Percentiles rank a stretch among this genome's conserved stretches.
These are phyloP conservation scores for Drosophila chauvacae DNA, from an alignment of 1,140 invertebrate species.

Conservation along the genomic window DNA sequence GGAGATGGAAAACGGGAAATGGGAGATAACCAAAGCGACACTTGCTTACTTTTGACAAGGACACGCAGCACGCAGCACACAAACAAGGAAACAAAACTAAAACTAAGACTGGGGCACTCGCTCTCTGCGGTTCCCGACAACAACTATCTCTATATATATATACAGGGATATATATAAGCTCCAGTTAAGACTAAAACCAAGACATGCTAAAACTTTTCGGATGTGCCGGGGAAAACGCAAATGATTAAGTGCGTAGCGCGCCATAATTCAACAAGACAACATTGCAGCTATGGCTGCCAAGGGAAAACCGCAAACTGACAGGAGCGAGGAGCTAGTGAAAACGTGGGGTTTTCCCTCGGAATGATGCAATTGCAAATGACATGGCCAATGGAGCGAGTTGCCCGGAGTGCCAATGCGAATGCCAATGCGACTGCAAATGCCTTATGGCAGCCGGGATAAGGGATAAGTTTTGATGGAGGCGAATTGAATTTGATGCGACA, in stretches of 20 bases:
- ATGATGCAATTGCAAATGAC: conserved; percentile 61
- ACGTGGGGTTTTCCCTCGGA: neutral
- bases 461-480: conserved; percentile 51
- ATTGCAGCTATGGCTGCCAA: conserved; percentile 38
- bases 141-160: conserved; percentile 1
- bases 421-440: conserved; percentile 42
- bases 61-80: conserved; percentile 47
- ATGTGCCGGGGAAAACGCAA: conserved; percentile 75
- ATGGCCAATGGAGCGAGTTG: conserved; percentile 58
- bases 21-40: conserved; percentile 62
- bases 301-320: conserved; percentile 28
- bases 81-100: conserved; percentile 28
- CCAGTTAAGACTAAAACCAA: conserved; percentile 36
- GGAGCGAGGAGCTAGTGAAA: conserved; percentile 5
- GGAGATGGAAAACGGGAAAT: conserved; percentile 7
- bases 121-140: conserved; percentile 52
- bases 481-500: conserved; percentile 57
- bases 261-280: conserved; percentile 78
- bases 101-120: conserved; percentile 23
- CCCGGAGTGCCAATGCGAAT: conserved; percentile 27
- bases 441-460: conserved; percentile 39
- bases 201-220: conserved; percentile 75
- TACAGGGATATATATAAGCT: neutral
- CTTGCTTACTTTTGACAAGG: conserved; percentile 70
- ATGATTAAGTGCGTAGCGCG: conserved; percentile 77